Percentiles rank a stretch among this genome's conserved stretches.
Evolutionary conservation across 1,140 invertebrate genomes (phyloP).

Genomic region (Listronotus oregonensis): DNA sequence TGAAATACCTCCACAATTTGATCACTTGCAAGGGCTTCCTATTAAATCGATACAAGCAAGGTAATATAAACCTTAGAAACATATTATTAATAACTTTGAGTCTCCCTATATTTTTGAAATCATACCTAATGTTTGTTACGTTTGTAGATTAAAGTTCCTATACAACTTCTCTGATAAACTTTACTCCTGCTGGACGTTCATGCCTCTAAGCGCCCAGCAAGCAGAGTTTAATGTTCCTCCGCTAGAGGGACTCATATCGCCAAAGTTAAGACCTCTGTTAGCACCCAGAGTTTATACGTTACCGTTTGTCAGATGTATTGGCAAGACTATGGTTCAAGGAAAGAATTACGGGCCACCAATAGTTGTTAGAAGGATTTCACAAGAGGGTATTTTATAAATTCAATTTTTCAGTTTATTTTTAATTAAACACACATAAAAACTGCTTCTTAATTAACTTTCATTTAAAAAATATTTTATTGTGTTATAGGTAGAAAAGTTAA

Average conservation of each 20-base stretch:
- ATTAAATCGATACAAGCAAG: constrained; percentile 60
- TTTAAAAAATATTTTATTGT: too few species aligned
- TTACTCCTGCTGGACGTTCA: constrained; percentile 68
- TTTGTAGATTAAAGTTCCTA: constrained; percentile 61
- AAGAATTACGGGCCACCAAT: constrained; percentile 72
- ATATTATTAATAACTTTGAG: too few species aligned
- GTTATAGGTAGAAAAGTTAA: constrained; percentile 57
- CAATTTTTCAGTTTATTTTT: constrained; percentile 1
- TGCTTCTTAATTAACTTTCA: too few species aligned
- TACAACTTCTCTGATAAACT: constrained; percentile 69
- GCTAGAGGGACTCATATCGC: constrained; percentile 58
- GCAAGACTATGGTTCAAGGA: constrained; percentile 71
- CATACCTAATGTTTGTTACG: too few species aligned
- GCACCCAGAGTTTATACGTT: constrained; percentile 68
- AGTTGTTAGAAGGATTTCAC: constrained; percentile 65
- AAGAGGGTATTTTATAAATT: constrained; percentile 54
- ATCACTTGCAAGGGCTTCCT: constrained; percentile 60
- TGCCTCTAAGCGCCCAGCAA: constrained; percentile 59
- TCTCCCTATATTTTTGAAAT: too few species aligned
- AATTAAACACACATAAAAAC: too few species aligned
- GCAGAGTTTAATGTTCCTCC: constrained; percentile 55
- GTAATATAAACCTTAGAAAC: too few species aligned
- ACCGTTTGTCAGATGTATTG: constrained; percentile 67
- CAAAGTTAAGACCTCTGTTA: constrained; percentile 61
- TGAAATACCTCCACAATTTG: constrained; percentile 64